Evolutionary conservation across 1,140 invertebrate species (phyloP).

Genomic region (Apis dorsata): DNA sequence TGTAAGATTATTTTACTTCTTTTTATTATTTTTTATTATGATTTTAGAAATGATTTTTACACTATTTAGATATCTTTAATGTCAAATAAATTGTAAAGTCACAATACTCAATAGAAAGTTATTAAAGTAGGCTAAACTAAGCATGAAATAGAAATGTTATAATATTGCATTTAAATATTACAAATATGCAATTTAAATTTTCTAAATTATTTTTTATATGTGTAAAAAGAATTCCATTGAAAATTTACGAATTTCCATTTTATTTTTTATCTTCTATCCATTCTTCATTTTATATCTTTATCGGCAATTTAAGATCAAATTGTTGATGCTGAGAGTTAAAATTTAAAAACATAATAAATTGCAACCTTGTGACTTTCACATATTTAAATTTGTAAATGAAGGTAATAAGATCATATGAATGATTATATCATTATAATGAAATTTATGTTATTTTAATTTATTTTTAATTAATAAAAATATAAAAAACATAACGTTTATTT

Average conservation of each 20-base stretch:
- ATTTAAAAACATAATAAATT: background rate
- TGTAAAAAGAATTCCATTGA: background rate
- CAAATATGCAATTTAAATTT: no score
- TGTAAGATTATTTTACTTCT: background rate
- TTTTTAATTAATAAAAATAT: no score
- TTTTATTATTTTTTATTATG: background rate
- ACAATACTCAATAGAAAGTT: background rate
- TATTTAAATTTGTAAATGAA: background rate
- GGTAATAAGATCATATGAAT: background rate
- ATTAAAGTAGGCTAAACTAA: constrained; percentile 7
- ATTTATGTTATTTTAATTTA: background rate
- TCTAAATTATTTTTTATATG: background rate
- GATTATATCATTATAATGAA: no score
- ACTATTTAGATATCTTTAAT: background rate
- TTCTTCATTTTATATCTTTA: background rate
- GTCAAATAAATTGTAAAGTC: background rate
- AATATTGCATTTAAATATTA: background rate
- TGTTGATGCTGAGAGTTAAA: background rate
- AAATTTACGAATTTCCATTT: background rate
- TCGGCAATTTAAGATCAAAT: background rate
- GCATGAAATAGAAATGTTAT: background rate
- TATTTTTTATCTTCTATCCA: background rate
- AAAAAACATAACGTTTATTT: no score
- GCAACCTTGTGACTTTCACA: background rate
- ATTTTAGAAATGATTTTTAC: background rate